Percentiles rank a stretch among this genome's conserved stretches.
phyloP scores from a whole-genome alignment of 2,797 vertebrate genomes.

The Octomys mimax region DNA sequence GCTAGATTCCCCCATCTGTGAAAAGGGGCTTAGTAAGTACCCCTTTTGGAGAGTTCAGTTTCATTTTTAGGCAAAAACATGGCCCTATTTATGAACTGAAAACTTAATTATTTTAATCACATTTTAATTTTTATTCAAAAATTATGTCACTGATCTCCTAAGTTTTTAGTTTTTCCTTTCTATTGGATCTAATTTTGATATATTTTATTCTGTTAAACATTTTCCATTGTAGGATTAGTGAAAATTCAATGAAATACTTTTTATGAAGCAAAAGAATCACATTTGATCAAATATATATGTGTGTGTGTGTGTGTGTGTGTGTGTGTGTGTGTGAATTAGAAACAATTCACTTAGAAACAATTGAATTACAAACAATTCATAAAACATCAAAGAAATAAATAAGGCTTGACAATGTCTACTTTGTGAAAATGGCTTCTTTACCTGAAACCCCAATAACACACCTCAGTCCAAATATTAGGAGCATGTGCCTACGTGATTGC shows the following conservation, averaged over 20 bases:
- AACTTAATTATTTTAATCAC: neutral
- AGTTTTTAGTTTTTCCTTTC: neutral
- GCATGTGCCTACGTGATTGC: accelerated
- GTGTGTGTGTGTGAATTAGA: no score
- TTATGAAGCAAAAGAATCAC: neutral
- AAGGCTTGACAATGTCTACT: neutral
- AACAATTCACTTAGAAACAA: no score
- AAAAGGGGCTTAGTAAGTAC: neutral
- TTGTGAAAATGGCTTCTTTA: neutral
- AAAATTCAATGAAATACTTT: neutral
- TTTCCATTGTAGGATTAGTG: neutral
- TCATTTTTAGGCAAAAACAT: neutral
- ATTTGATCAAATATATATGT: neutral
- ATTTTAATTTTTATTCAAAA: neutral
- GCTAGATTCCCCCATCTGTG: neutral
- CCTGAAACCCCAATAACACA: accelerated
- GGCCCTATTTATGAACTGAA: neutral
- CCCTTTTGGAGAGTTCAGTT: neutral
- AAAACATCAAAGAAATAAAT: neutral
- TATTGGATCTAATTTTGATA: neutral
- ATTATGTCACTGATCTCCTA: neutral
- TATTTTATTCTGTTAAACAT: neutral
- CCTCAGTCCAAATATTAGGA: neutral
- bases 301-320: neutral
- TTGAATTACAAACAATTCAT: neutral